Conservation (phyloP, 23 tunicate genomes). For the Botrylloides violaceus region DNA sequence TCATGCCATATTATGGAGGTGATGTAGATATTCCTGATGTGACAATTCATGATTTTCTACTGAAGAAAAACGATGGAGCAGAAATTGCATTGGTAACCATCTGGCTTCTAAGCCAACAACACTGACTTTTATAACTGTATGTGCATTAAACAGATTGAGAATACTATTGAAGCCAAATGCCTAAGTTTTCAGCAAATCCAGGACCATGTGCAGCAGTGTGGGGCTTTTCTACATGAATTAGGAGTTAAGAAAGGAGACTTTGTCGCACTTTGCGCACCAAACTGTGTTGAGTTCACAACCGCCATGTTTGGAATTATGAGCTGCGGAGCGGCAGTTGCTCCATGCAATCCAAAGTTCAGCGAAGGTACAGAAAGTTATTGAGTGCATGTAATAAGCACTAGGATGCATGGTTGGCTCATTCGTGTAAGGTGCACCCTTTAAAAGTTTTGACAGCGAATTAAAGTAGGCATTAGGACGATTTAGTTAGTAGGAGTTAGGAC, state of each 20-base stretch:
- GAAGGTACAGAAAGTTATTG: background rate
- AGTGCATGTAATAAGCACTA: too few relatives aligned
- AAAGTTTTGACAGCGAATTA: too few relatives aligned
- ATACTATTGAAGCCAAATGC: background rate
- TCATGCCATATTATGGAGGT: background rate
- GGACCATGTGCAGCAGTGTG: background rate
- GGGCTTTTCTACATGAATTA: background rate
- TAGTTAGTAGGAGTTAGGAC: too few relatives aligned
- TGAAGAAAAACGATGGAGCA: background rate
- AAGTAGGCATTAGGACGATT: too few relatives aligned
- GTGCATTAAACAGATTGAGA: background rate
- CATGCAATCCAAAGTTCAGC: background rate
- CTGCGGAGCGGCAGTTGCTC: background rate
- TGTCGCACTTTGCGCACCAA: background rate
- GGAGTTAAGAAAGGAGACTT: background rate
- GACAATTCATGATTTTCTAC: background rate
- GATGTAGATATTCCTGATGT: background rate
- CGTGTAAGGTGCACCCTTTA: too few relatives aligned
- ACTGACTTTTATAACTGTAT: too few relatives aligned
- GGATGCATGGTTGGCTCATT: too few relatives aligned
- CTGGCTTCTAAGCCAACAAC: too few relatives aligned
- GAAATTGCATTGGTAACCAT: background rate
- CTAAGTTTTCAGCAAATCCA: background rate
- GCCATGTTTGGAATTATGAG: background rate
- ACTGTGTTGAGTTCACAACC: background rate